A percentile compares a stretch with the other conserved stretches of the same genome.
phyloP scores from a whole-genome alignment of 2,797 vertebrate species.

The Spatula clypeata region DNA sequence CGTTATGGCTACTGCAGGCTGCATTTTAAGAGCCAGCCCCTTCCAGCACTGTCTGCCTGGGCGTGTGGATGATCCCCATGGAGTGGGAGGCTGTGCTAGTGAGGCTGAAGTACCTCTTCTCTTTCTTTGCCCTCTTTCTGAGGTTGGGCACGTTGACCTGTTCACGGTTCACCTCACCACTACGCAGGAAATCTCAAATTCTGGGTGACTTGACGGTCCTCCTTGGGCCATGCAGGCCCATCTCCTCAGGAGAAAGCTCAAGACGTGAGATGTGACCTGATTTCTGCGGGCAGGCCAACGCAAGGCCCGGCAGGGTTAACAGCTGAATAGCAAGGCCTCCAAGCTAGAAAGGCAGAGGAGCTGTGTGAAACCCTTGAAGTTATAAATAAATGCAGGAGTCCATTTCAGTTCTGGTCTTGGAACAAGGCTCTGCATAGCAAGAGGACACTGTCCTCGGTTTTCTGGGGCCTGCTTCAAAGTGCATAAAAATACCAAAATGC shows the following conservation, averaged over 20 bases:
- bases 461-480: not conserved
- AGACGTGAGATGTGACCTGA: rapidly evolving
- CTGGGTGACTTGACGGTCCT: not conserved
- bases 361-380: not conserved
- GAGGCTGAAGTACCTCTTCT: not conserved
- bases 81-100: not conserved
- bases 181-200: not conserved
- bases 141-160: not conserved
- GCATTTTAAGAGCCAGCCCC: rapidly evolving
- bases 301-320: not conserved
- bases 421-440: not conserved
- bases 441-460: not conserved
- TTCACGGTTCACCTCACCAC: not conserved
- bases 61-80: not conserved
- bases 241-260: not conserved
- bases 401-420: not conserved
- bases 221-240: too few species aligned
- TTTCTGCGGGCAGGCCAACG: not conserved
- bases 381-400: not conserved
- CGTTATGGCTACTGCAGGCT: rapidly evolving
- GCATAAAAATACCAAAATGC: not conserved
- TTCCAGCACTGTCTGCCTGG: rapidly evolving
- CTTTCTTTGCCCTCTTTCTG: rapidly evolving
- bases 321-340: not conserved
- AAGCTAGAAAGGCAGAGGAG: rapidly evolving